These are phyloP conservation scores for Pachyuromys duprasi DNA, from an alignment of 2,797 vertebrate genomes.

Conservation along the genomic window DNA sequence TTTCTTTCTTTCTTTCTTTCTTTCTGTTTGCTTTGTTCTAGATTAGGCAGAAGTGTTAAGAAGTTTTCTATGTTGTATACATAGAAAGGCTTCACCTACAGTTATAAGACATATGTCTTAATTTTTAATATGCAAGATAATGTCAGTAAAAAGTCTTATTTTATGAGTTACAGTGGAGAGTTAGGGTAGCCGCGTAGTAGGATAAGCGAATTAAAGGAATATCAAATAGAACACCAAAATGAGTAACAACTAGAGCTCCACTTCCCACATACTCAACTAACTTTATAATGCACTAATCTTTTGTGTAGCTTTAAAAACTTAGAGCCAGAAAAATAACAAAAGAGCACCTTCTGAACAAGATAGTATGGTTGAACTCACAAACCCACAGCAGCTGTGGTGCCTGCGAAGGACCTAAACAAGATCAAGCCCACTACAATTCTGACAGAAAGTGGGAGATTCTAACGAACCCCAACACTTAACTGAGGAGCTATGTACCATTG, in stretches of 20 bases:
- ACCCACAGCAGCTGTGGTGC: neutral
- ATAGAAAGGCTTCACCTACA: neutral
- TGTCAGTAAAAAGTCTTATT: slow-evolving; percentile 8
- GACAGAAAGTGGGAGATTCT: neutral
- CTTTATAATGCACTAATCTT: neutral
- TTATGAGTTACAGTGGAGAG: neutral
- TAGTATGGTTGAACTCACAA: neutral
- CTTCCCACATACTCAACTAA: neutral
- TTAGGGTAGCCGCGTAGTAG: neutral
- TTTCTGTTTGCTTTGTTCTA: neutral
- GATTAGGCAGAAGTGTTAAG: neutral
- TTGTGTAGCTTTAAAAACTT: neutral
- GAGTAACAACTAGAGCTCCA: neutral
- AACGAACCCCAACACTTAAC: no score
- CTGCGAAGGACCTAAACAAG: no score
- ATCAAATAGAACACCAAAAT: neutral
- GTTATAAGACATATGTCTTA: neutral
- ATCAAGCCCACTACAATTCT: neutral
- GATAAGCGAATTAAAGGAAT: neutral
- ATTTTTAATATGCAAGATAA: neutral
- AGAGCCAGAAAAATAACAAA: neutral
- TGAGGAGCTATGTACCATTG: neutral
- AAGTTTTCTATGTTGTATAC: neutral
- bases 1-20: neutral
- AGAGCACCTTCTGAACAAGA: accelerated